phyloP scores from a whole-genome alignment of 2,797 vertebrate species.

The Gadopsis marmoratus region DNA sequence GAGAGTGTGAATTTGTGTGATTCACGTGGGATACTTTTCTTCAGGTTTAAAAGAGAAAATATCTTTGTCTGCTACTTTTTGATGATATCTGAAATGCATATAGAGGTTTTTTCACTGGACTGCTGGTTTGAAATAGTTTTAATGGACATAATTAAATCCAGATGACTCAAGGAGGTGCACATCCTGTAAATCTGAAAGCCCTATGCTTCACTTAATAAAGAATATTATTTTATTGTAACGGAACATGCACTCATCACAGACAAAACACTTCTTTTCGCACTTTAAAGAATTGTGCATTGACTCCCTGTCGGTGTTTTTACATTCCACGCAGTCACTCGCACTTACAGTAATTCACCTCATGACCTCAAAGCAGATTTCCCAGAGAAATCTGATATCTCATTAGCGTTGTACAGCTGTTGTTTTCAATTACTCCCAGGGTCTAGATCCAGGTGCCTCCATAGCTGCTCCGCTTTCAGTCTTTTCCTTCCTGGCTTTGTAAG shows the following conservation, averaged over 20 bases:
- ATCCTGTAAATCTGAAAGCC: too few species aligned
- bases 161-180: neutral
- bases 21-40: neutral
- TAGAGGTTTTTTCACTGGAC: neutral
- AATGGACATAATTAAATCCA: neutral
- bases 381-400: constrained; percentile 48
- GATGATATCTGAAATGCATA: neutral
- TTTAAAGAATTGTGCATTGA: neutral
- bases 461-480: constrained; percentile 44
- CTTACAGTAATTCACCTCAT: constrained; percentile 34
- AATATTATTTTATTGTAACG: neutral
- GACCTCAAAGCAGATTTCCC: constrained; percentile 41
- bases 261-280: neutral
- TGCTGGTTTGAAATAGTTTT: neutral
- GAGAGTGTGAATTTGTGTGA: neutral
- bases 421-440: constrained; percentile 32
- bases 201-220: neutral
- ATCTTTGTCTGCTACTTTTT: neutral
- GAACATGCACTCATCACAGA: neutral
- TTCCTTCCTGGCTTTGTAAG: constrained; percentile 82
- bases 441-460: constrained; percentile 48
- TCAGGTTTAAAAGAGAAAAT: neutral
- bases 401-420: constrained; percentile 55
- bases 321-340: neutral
- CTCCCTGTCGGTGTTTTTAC: neutral